Base-by-base conservation (phyloP, 1,140 invertebrate genomes). In the Pseudoatta argentina region DNA sequence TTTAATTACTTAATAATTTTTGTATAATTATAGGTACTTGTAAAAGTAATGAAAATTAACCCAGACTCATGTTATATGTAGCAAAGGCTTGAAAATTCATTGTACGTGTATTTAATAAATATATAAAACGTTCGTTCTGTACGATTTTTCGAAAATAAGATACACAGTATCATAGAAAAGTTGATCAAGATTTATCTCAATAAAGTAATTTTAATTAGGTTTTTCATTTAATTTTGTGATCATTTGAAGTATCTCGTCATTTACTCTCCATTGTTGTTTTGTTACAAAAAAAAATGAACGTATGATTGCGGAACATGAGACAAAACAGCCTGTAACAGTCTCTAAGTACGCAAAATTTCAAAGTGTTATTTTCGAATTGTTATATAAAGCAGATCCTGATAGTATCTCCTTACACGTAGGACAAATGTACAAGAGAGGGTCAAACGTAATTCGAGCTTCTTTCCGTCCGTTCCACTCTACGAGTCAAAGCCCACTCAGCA, bases 391-490 rank as follows among this genome's bases (percentile, higher is more conserved):
- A 44, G 53, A 76, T 48, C 18, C 8, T n/a, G 7, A 24, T 66
- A 66, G 18, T 66, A 78, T 66, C 59, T 75, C 21, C 53, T 75
- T 78, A 66, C 57, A 30, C 44, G 39, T 48, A 66, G 76, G n/a
- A 39, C 24, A 78, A 48, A 66, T 51, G 61, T 66, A 51, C 21
- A n/a, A 64, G 39, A 48, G 39, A 48, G 61, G 39, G 61, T 78
- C 59, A 66, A 78, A 78, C 6, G 76, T 78, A 78, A 78, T 66
- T 78, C 39, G 39, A 78, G 59, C 39, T 63, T 77, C 39, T 44
- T 77, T 27, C 16, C 75, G 16, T 30, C 64, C 57, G 12, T 64
- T 14, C 39, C 57, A 64, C 34, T 64, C 39, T 34, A 63, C 57
- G 55, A 69, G n/a, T 69, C n/a, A 6, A 12, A 69, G 21, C 10